Evolutionary conservation across 1,140 invertebrate species (phyloP).

Genomic region (Apolygus lucorum): DNA sequence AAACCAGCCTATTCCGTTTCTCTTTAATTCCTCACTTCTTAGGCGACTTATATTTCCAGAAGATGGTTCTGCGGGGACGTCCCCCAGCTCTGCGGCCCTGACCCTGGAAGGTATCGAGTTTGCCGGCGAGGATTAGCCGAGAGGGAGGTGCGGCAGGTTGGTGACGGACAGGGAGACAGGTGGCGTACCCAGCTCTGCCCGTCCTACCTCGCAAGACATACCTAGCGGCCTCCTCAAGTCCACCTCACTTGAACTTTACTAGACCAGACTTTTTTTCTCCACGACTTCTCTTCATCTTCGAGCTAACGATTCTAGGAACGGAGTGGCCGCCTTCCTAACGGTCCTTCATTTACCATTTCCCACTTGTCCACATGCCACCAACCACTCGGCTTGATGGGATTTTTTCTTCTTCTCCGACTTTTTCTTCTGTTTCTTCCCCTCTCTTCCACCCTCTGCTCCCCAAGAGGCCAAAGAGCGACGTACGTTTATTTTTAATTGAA

Average conservation of each 20-base stretch:
- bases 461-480: neutral
- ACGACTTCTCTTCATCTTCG: neutral
- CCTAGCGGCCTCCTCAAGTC: slow-evolving; percentile 1
- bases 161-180: slow-evolving; percentile 2
- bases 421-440: neutral
- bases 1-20: too few relatives aligned
- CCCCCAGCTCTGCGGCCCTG: too few relatives aligned
- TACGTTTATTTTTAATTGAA: slow-evolving; percentile 11
- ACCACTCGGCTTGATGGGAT: neutral
- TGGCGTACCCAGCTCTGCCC: neutral
- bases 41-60: too few relatives aligned
- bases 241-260: slow-evolving; percentile 13
- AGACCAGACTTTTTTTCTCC: slow-evolving; percentile 3
- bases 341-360: slow-evolving; percentile 14
- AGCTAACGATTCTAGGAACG: slow-evolving; percentile 5
- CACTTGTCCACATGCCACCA: slow-evolving; percentile 10
- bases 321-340: slow-evolving; percentile 9
- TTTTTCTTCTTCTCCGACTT: neutral
- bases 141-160: neutral
- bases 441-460: neutral
- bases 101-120: too few relatives aligned
- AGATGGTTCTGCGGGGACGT: too few relatives aligned
- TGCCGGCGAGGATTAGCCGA: too few relatives aligned
- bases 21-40: too few relatives aligned
- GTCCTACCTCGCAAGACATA: too few relatives aligned